Percentiles rank a stretch among this genome's conserved stretches.
phyloP scores from a whole-genome alignment of 2,113 vertebrate genomes.

The Lagopus muta region DNA sequence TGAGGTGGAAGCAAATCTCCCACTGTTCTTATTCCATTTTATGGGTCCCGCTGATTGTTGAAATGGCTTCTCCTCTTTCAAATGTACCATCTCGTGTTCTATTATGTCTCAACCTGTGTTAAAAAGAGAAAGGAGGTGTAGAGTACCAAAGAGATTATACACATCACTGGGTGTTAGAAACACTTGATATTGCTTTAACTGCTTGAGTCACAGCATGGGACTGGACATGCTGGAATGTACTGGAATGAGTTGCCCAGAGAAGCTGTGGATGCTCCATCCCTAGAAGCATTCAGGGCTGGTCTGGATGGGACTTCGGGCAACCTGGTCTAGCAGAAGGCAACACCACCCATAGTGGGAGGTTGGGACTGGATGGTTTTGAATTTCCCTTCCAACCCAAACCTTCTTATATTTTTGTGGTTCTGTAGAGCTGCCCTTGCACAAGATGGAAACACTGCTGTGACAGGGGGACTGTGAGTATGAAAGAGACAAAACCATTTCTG shows the following conservation, averaged over 20 bases:
- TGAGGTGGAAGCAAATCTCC: background rate
- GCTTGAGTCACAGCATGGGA: background rate
- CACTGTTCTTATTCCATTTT: rapidly evolving
- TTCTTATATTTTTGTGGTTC: background rate
- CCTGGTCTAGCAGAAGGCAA: background rate
- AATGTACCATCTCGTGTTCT: background rate
- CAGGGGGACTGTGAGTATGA: background rate
- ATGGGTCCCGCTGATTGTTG: background rate
- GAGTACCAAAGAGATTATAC: background rate
- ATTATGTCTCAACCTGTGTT: background rate
- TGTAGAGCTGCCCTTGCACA: background rate
- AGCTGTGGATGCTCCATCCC: background rate
- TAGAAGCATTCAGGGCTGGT: background rate
- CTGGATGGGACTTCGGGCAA: background rate
- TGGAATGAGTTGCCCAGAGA: background rate
- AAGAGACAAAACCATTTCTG: background rate
- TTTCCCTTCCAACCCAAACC: background rate
- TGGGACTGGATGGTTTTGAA: background rate
- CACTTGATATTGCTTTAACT: background rate
- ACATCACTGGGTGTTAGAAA: background rate
- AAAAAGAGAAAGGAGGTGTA: background rate
- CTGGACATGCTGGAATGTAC: background rate
- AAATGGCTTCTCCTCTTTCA: background rate
- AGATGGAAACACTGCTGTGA: background rate
- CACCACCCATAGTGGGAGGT: background rate